A percentile compares a stretch with the other conserved stretches of the same genome.
Evolutionary conservation across 2,113 vertebrate genomes (phyloP).

Genomic region (Proteles cristata): DNA sequence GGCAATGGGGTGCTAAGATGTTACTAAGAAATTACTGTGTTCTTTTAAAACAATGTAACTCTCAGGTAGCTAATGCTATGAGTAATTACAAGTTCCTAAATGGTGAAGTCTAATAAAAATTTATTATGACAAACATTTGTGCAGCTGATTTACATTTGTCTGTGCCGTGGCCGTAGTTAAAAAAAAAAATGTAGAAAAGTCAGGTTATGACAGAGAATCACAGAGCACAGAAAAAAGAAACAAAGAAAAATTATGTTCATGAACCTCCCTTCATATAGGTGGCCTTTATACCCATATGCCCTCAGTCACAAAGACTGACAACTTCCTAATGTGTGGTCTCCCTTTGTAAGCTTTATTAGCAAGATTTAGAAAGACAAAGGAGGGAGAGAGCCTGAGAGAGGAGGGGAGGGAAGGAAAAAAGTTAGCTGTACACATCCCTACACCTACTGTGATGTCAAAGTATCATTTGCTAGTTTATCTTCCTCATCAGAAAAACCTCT

Average conservation of each 20-base stretch:
- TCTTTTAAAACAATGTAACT: conserved; percentile 45
- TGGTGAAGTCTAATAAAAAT: conserved; percentile 38
- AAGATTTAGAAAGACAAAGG: not conserved
- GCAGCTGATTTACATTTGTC: not conserved
- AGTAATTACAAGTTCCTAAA: conserved; percentile 29
- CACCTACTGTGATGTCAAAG: not conserved
- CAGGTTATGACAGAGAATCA: not conserved
- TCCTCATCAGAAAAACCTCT: not conserved
- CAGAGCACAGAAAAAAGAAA: not conserved
- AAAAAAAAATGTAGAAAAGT: not conserved
- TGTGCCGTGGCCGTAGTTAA: not conserved
- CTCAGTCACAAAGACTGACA: conserved; percentile 15
- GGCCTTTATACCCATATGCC: not conserved
- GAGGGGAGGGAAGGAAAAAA: not conserved
- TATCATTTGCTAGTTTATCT: not conserved
- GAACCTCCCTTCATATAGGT: not conserved
- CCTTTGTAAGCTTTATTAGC: not conserved
- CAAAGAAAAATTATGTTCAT: not conserved
- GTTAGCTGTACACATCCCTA: not conserved
- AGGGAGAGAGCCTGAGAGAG: not conserved
- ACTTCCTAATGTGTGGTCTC: not conserved
- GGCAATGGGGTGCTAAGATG: not conserved
- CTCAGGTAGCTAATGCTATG: not conserved
- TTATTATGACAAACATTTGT: not conserved
- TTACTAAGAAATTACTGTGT: conserved; percentile 19